A percentile compares a stretch with the other conserved stretches of the same genome.
phyloP scores from a whole-genome alignment of 1,140 invertebrate genomes.

The Archegozetes longisetosus region DNA sequence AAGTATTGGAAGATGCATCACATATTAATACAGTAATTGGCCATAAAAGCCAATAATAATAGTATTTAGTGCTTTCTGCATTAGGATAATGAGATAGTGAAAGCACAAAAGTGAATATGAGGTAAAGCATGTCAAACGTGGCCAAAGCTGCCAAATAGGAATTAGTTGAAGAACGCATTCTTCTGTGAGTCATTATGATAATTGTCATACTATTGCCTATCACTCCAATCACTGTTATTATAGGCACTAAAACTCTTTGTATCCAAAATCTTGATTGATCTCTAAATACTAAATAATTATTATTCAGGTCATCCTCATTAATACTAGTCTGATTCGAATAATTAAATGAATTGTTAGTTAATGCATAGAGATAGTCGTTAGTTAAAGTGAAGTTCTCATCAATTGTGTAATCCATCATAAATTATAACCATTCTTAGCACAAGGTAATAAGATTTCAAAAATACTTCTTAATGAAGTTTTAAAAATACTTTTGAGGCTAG shows the following conservation, averaged over 20 bases:
- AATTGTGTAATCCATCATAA: too few species aligned
- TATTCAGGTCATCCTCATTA: background rate
- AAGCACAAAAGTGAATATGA: slow-evolving; percentile 45
- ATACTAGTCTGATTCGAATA: too few species aligned
- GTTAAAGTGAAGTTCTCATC: too few species aligned
- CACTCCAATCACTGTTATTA: slow-evolving; percentile 46
- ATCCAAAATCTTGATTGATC: slow-evolving; percentile 36
- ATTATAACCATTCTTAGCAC: too few species aligned
- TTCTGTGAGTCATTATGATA: slow-evolving; percentile 49
- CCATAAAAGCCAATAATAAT: slow-evolving; percentile 37
- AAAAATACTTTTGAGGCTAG: too few species aligned
- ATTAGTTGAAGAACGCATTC: slow-evolving; percentile 58
- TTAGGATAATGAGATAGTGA: slow-evolving; percentile 43
- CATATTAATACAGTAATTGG: slow-evolving; percentile 41
- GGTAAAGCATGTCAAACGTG: slow-evolving; percentile 49
- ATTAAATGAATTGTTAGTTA: too few species aligned
- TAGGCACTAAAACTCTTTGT: slow-evolving; percentile 46
- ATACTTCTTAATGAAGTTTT: too few species aligned
- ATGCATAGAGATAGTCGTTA: too few species aligned
- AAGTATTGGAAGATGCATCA: slow-evolving; percentile 48
- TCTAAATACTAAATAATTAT: background rate
- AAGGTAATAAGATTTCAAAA: too few species aligned
- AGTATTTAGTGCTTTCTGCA: slow-evolving; percentile 30
- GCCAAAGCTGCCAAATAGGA: slow-evolving; percentile 52
- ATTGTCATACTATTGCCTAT: slow-evolving; percentile 52